Percentiles rank a stretch among this genome's conserved stretches.
Conservation (phyloP, 2,797 vertebrate genomes). For the Remorina albescens region DNA sequence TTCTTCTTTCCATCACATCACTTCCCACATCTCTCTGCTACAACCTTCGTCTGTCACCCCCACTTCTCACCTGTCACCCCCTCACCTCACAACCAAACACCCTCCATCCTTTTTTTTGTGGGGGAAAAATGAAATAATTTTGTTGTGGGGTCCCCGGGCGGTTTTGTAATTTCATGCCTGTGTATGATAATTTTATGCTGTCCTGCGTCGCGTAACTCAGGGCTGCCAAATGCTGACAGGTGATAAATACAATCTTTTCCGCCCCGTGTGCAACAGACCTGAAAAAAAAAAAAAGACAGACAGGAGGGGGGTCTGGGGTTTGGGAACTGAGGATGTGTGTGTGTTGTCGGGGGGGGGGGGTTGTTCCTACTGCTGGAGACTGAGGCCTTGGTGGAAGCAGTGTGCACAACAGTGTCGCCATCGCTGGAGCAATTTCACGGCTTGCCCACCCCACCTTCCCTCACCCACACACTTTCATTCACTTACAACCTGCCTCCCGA, state of each 20-base stretch:
- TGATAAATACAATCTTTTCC: slow-evolving; percentile 99
- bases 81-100: slow-evolving; percentile 75
- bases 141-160: slow-evolving; percentile 98
- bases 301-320: slow-evolving; percentile 69
- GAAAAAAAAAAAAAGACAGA: slow-evolving; percentile 76
- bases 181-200: slow-evolving; percentile 99
- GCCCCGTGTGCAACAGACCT: slow-evolving; percentile 90
- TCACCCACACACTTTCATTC: slow-evolving; percentile 73
- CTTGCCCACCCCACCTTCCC: slow-evolving; percentile 81
- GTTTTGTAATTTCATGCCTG: slow-evolving; percentile 99
- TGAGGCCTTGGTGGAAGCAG: slow-evolving; percentile 80
- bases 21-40: slow-evolving; percentile 61
- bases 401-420: slow-evolving; percentile 68
- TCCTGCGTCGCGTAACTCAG: slow-evolving; percentile 99
- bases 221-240: slow-evolving; percentile 98
- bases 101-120: slow-evolving; percentile 67
- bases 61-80: slow-evolving; percentile 78
- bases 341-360: background rate
- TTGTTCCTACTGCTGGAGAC: slow-evolving; percentile 75
- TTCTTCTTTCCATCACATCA: slow-evolving; percentile 66
- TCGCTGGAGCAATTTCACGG: slow-evolving; percentile 90
- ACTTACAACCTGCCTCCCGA: slow-evolving; percentile 67
- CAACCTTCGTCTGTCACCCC: slow-evolving; percentile 68
- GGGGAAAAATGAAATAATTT: slow-evolving; percentile 92
- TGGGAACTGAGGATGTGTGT: slow-evolving; percentile 58